Evolutionary conservation across 2,797 vertebrate species (phyloP).

Genomic region (Capromys pilorides): DNA sequence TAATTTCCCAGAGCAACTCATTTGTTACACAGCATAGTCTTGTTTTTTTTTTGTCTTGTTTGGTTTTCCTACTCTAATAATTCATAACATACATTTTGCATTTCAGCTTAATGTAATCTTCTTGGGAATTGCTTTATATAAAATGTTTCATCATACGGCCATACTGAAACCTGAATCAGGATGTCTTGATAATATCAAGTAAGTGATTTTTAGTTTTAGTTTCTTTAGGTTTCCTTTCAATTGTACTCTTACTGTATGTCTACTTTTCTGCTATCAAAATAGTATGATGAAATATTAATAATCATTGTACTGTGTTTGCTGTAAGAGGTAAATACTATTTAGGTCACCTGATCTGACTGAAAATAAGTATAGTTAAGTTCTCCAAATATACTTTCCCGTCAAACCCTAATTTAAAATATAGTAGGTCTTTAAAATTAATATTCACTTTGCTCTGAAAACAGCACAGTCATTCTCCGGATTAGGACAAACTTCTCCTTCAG

Average conservation of each 20-base stretch:
- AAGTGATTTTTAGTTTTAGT: slow-evolving; percentile 85
- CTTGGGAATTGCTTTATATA: slow-evolving; percentile 98
- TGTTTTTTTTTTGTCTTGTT: slow-evolving; percentile 14
- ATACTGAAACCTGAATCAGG: slow-evolving; percentile 98
- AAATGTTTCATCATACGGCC: slow-evolving; percentile 99
- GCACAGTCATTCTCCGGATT: background rate
- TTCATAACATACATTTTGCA: slow-evolving; percentile 69
- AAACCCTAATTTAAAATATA: background rate
- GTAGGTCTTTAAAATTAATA: background rate
- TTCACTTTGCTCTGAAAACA: background rate
- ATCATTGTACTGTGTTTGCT: background rate
- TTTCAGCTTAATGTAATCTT: slow-evolving; percentile 99
- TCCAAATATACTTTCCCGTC: slow-evolving; percentile 7
- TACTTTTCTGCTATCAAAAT: slow-evolving; percentile 40
- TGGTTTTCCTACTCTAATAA: slow-evolving; percentile 25
- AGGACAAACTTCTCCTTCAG: background rate
- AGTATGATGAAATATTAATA: slow-evolving; percentile 15
- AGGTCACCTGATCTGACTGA: slow-evolving; percentile 41
- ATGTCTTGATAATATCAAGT: slow-evolving; percentile 99
- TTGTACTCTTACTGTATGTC: background rate
- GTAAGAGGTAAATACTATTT: slow-evolving; percentile 26
- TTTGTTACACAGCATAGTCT: slow-evolving; percentile 65
- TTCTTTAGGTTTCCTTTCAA: background rate
- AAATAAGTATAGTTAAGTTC: slow-evolving; percentile 37
- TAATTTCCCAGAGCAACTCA: slow-evolving; percentile 76